Percentiles rank a stretch among this genome's conserved stretches.
phyloP scores from a whole-genome alignment of 2,888 invertebrate species.

The Caradrina clavipalpis region DNA sequence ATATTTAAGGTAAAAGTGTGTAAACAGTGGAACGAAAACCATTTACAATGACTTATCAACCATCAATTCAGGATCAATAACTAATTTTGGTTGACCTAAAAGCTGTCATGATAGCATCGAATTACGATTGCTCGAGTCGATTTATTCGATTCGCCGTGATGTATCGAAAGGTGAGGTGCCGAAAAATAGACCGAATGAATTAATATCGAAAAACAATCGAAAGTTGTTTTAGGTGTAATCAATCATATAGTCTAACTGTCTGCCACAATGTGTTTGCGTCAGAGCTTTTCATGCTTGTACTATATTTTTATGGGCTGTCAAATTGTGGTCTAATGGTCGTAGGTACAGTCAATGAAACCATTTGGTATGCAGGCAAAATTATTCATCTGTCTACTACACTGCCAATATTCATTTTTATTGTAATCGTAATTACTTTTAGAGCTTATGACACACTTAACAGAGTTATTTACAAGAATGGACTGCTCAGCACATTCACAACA shows the following conservation, averaged over 20 bases:
- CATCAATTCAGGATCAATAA: slow-evolving; percentile 35
- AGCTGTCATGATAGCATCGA: slow-evolving; percentile 38
- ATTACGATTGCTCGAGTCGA: slow-evolving; percentile 27
- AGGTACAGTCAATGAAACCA: too few relatives aligned
- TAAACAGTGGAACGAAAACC: slow-evolving; percentile 3
- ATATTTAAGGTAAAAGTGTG: not conserved
- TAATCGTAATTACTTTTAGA: too few relatives aligned
- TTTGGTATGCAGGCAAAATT: too few relatives aligned
- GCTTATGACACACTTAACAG: too few relatives aligned
- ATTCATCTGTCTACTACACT: too few relatives aligned
- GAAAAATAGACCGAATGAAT: slow-evolving; percentile 47
- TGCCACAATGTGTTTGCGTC: slow-evolving; percentile 46
- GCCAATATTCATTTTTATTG: too few relatives aligned
- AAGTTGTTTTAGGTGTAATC: slow-evolving; percentile 55
- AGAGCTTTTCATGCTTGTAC: slow-evolving; percentile 31
- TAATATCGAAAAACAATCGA: slow-evolving; percentile 53
- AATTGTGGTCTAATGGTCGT: slow-evolving; percentile 29
- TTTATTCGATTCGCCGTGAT: slow-evolving; percentile 38
- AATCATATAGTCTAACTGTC: slow-evolving; percentile 53
- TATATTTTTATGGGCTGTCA: slow-evolving; percentile 55
- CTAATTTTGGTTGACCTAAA: slow-evolving; percentile 52
- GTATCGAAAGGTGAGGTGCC: slow-evolving; percentile 34
- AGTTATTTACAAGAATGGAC: too few relatives aligned
- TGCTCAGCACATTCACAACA: too few relatives aligned
- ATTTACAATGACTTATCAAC: slow-evolving; percentile 26